Evolutionary conservation across 2,888 invertebrate species (phyloP), one percentile per base, ranked within the genome.

Genomic region (Nemoura dubitans): DNA sequence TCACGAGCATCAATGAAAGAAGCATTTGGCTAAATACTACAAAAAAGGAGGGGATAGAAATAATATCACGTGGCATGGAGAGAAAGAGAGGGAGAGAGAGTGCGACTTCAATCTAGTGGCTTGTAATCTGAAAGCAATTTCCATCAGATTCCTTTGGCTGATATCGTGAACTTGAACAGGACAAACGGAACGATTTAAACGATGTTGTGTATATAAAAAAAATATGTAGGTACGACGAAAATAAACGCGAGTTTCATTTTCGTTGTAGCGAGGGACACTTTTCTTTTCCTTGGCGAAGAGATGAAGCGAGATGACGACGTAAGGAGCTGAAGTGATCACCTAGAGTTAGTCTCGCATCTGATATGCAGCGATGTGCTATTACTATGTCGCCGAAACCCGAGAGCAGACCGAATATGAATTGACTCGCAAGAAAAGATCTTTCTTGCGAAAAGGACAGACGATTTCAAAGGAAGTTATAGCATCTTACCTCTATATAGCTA

Each of bases 11-110:
- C 59, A 59, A 59, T 59, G 59, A 59, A 59, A 59, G 59, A 59
- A 59, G 59, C 59, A 21, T 59, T 59, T 59, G 59, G 59, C 59
- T 59, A 59, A 59, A 59, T 59, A 59, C 59, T 59, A 59, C 59
- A 59, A 59, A 59, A 59, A 59, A 14, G 21, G 59, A 21, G 59
- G 59, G 59, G 59, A 59, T 59, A 21, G 59, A 59, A 59, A 59
- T 59, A 59, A 59, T 59, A 59, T 10, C 59, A 59, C 59, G 59
- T 59, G 59, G 59, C 21, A 10, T n/a, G 36, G 36, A 10, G 16
- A 3, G 21, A 59, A 2, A 59, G 59, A 7, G 21, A 59, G 59
- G 2, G 59, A 59, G 59, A 59, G 59, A 59, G 59, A 59, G 36
- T 3, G 5, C 36, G 36, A 36, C 36, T 36, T 36, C 36, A 36